These are phyloP conservation scores for Pelodytes ibericus DNA, from an alignment of 2,797 vertebrate species.

Conservation along the genomic window DNA sequence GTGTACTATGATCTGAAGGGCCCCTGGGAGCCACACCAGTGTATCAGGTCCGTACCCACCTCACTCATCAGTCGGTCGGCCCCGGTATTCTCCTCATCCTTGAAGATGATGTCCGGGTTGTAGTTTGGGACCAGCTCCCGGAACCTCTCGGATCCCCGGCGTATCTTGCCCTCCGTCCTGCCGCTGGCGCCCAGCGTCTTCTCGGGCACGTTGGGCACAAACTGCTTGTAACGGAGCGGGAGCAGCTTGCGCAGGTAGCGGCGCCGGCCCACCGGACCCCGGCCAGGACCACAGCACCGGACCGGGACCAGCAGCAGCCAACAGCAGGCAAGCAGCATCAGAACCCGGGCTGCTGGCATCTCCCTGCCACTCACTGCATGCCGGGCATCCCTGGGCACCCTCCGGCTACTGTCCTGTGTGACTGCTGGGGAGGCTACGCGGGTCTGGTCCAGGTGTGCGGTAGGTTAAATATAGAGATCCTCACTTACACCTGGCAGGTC, in stretches of 20 bases:
- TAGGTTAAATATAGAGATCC: too few species aligned
- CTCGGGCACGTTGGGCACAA: slow-evolving; percentile 90
- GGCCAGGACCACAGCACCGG: slow-evolving; percentile 90
- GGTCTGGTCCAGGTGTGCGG: too few species aligned
- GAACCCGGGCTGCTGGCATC: slow-evolving; percentile 44
- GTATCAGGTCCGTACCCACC: slow-evolving; percentile 69
- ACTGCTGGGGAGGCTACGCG: neutral
- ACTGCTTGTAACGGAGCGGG: slow-evolving; percentile 93
- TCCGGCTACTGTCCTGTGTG: neutral
- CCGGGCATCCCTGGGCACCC: slow-evolving; percentile 18
- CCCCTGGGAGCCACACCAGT: neutral
- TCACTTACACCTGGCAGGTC: too few species aligned
- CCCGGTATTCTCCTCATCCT: slow-evolving; percentile 94
- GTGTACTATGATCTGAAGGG: neutral
- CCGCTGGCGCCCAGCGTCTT: slow-evolving; percentile 94
- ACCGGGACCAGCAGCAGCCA: slow-evolving; percentile 67
- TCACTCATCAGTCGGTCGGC: slow-evolving; percentile 96
- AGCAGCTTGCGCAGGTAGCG: slow-evolving; percentile 80
- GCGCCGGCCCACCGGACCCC: slow-evolving; percentile 78
- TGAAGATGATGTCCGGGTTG: slow-evolving; percentile 96
- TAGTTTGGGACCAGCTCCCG: slow-evolving; percentile 93
- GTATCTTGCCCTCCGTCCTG: slow-evolving; percentile 89
- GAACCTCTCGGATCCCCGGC: slow-evolving; percentile 88
- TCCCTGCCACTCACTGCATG: slow-evolving; percentile 34
- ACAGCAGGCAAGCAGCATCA: slow-evolving; percentile 72